Base-by-base conservation (phyloP, 2,797 vertebrate species). In the Thamnophis elegans region DNA sequence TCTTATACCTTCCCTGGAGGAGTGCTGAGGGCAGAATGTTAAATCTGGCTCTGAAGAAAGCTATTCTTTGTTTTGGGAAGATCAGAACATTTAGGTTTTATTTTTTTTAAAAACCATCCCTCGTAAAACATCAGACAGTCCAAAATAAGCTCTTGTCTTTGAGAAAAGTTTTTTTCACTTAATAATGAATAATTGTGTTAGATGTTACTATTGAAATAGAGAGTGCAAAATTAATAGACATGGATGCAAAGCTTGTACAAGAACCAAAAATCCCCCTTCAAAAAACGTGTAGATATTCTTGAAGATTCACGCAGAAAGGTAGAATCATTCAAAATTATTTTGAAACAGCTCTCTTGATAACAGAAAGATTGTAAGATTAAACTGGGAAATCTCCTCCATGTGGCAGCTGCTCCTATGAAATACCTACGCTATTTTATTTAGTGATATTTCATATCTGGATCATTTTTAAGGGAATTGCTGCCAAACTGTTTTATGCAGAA, bases 381-480 rank as follows among this genome's bases (percentile, higher is more conserved):
- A n/a, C 12, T 47, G 26, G 82, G 68, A 60, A 87, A 20, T 22
- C 53, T n/a, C 51, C 26, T 86, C 78, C n/a, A n/a, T 60, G 51
- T 68, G 88, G 18, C 62, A 32, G 42, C 42, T 88, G 25, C 85
- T 87, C 55, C 54, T 90, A 53, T 54, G 93, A 89, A 93, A 51
- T 91, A 95, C 54, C 58, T 68, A 91, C 42, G 92, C 56, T 62
- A 91, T 94, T n/a, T 86, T 90, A 93, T 91, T 88, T 86, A 88
- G 8, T 93, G 95, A 90, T 36, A 58, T 96, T 94, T 92, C 87
- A 87, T 93, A 65, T 13, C 91, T 78, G 6, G 91, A 92, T 62
- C 36, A 16, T 65, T 95, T 94, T 95, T 92, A 93, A 93, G 93
- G 91, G 78, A 1, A 0, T n/a, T 94, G 60, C 54, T 93, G 59